Percentiles rank a stretch among this genome's conserved stretches.
Conservation (phyloP, 2,113 vertebrate species). For the Parotia lawesii region DNA sequence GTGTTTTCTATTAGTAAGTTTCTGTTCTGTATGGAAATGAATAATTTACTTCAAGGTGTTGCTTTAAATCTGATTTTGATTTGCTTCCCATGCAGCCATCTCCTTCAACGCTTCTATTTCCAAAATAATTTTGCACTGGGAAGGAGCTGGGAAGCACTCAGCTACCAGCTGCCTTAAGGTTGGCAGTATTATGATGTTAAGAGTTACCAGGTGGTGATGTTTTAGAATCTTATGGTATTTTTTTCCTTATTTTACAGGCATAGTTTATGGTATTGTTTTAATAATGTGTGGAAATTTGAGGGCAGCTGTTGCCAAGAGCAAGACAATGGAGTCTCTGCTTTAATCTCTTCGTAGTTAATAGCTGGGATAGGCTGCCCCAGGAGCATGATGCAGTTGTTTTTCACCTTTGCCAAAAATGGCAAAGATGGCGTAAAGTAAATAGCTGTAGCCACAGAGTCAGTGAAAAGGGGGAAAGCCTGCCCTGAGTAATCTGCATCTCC, state of each 20-base stretch:
- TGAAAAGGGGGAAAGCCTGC: neutral
- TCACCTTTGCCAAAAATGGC: neutral
- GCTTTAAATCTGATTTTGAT: slow-evolving; percentile 5
- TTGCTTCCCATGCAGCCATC: neutral
- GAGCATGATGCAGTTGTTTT: neutral
- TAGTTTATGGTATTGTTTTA: neutral
- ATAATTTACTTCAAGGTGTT: slow-evolving; percentile 46
- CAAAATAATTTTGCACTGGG: neutral
- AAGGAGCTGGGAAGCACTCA: neutral
- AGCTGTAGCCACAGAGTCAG: neutral
- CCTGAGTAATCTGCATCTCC: neutral
- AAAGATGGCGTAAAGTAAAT: neutral
- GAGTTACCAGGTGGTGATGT: neutral
- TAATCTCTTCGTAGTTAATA: fast-evolving
- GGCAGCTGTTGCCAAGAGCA: neutral
- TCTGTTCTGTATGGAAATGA: slow-evolving; percentile 18
- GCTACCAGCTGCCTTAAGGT: neutral
- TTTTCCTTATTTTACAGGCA: neutral
- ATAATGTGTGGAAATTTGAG: neutral
- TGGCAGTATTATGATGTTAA: neutral
- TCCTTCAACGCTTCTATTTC: slow-evolving; percentile 5
- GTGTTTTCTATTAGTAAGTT: slow-evolving; percentile 44
- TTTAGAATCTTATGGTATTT: neutral
- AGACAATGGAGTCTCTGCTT: neutral
- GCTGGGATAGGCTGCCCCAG: neutral